A percentile compares a stretch with the other conserved stretches of the same genome.
phyloP scores from a whole-genome alignment of 2,113 vertebrate genomes.

The Macroglossus sobrinus region DNA sequence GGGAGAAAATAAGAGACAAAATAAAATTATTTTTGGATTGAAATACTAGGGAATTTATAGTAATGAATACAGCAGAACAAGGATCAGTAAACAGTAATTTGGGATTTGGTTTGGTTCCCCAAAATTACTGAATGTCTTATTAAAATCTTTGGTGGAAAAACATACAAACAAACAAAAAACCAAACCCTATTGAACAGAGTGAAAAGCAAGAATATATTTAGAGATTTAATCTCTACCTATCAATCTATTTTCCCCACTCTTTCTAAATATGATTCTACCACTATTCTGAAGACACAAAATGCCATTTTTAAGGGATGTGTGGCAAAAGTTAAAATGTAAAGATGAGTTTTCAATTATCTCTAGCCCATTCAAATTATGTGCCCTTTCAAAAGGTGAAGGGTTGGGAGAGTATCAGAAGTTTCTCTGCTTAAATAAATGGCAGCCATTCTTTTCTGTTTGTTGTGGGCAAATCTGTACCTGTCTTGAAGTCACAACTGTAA shows the following conservation, averaged over 20 bases:
- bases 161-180: background rate
- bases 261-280: background rate
- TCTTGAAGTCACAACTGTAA: background rate
- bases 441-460: background rate
- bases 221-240: background rate
- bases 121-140: background rate
- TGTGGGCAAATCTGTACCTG: background rate
- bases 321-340: background rate
- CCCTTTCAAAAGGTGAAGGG: background rate
- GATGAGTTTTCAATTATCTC: background rate
- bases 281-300: background rate
- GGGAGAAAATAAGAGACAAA: background rate
- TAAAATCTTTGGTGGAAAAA: background rate
- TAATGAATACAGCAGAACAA: background rate
- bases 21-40: fast-evolving
- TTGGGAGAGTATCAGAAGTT: background rate
- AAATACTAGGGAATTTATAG: background rate
- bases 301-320: background rate
- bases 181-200: background rate
- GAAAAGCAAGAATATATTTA: background rate
- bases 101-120: background rate
- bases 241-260: background rate
- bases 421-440: background rate
- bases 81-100: background rate
- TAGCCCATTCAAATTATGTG: background rate